Conservation (phyloP, 2,888 invertebrate genomes). For the Meteorus colon region DNA sequence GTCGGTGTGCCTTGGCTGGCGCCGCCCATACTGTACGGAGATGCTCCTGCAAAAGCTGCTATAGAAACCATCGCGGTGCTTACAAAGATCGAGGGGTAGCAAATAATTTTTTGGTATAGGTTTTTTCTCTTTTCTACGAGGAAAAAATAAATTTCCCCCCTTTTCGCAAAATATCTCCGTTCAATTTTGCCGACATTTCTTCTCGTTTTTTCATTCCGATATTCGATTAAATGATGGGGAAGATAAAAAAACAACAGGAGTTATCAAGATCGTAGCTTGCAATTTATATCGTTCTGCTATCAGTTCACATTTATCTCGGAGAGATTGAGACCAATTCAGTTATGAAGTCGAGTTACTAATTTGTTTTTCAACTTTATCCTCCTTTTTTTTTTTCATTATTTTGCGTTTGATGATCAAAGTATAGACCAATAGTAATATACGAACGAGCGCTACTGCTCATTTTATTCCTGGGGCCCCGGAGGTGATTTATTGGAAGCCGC, state of each 20-base stretch:
- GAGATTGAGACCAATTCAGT: not conserved
- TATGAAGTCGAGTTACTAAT: not conserved
- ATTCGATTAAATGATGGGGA: not conserved
- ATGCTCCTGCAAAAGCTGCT: conserved; percentile 81
- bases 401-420: not conserved
- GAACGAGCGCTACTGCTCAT: conserved; percentile 50
- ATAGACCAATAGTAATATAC: conserved; percentile 14
- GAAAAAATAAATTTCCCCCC: conserved; percentile 35
- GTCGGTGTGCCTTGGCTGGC: conserved; percentile 92
- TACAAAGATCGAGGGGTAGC: conserved; percentile 69
- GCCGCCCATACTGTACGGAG: conserved; percentile 89
- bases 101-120: conserved; percentile 37
- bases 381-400: not conserved
- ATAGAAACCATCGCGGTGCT: conserved; percentile 73
- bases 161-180: conserved; percentile 30
- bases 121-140: conserved; percentile 21
- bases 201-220: not conserved
- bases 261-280: not conserved
- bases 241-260: conserved; percentile 11
- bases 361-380: not conserved
- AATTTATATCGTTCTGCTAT: not conserved
- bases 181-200: not conserved
- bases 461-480: conserved; percentile 49
- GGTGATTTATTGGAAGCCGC: conserved; percentile 64
- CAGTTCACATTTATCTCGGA: not conserved